A percentile compares a stretch with the other conserved stretches of the same genome.
Evolutionary conservation across 2,113 vertebrate species (phyloP).

Genomic region (Cnemophilus loriae): DNA sequence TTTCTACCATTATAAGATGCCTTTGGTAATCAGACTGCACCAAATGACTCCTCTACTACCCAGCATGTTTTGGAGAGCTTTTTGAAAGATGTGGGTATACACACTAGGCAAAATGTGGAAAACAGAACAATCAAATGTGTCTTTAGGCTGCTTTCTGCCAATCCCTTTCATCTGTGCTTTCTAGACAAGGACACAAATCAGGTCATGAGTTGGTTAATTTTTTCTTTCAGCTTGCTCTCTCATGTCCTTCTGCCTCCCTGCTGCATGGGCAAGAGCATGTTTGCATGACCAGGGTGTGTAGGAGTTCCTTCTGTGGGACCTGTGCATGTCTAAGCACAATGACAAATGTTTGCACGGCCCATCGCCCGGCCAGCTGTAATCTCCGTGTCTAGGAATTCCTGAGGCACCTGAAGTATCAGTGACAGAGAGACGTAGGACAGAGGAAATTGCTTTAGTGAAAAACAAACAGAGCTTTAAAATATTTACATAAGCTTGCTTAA

Average conservation of each 20-base stretch:
- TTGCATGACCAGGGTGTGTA: not conserved
- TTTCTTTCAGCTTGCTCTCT: not conserved
- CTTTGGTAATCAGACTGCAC: not conserved
- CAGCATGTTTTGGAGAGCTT: not conserved
- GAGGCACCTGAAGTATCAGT: not conserved
- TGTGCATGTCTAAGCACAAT: not conserved
- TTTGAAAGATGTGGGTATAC: not conserved
- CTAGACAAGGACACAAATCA: not conserved
- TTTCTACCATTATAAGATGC: not conserved
- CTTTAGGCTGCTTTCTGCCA: not conserved
- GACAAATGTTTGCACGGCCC: not conserved
- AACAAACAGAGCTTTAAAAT: not conserved
- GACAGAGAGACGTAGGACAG: not conserved
- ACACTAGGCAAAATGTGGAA: not conserved
- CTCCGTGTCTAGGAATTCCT: not conserved
- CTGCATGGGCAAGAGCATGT: not conserved
- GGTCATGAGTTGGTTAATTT: not conserved
- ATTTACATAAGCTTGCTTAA: not conserved
- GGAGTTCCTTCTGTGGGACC: not conserved
- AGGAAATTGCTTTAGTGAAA: not conserved
- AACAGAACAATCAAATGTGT: not conserved
- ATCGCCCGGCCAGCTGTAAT: rapidly evolving
- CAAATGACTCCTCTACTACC: not conserved
- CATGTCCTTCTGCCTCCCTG: not conserved
- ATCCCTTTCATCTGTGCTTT: not conserved